phyloP scores from a whole-genome alignment of 2,888 invertebrate species.

The Zeuzera pyrina region DNA sequence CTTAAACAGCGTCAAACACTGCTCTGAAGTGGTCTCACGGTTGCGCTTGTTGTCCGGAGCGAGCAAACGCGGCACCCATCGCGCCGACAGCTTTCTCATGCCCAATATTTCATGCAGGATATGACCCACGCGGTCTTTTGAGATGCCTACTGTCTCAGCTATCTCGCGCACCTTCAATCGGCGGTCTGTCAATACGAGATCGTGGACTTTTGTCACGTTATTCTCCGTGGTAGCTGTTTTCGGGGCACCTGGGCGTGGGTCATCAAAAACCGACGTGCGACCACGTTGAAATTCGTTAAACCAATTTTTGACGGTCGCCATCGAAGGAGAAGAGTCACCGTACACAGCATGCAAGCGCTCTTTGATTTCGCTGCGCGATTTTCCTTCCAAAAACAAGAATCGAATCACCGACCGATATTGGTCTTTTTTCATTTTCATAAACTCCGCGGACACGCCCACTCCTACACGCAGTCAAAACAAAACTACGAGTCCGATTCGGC shows the following conservation, averaged over 20 bases:
- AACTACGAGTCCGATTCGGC: slow-evolving; percentile 7
- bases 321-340: slow-evolving; percentile 4
- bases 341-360: slow-evolving; percentile 15
- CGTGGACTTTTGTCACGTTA: slow-evolving; percentile 22
- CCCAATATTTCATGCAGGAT: slow-evolving; percentile 22
- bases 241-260: slow-evolving; percentile 14
- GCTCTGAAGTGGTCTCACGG: slow-evolving; percentile 23
- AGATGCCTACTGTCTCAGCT: slow-evolving; percentile 23
- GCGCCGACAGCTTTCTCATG: slow-evolving; percentile 26
- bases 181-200: slow-evolving; percentile 23
- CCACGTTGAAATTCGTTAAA: slow-evolving; percentile 5
- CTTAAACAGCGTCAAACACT: slow-evolving; percentile 24
- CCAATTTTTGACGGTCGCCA: too few species aligned
- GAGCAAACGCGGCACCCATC: slow-evolving; percentile 30
- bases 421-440: slow-evolving; percentile 18
- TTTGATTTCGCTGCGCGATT: slow-evolving; percentile 18
- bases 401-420: slow-evolving; percentile 17
- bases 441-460: slow-evolving; percentile 10
- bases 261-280: slow-evolving; percentile 17
- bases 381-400: slow-evolving; percentile 17
- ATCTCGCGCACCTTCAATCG: slow-evolving; percentile 25
- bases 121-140: slow-evolving; percentile 18
- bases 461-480: slow-evolving; percentile 11
- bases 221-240: slow-evolving; percentile 18
- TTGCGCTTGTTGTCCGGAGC: slow-evolving; percentile 24